Evolutionary conservation across 2,888 invertebrate species (phyloP), one percentile per base, ranked within the genome.

Genomic region (Drosophila kambysellisi): DNA sequence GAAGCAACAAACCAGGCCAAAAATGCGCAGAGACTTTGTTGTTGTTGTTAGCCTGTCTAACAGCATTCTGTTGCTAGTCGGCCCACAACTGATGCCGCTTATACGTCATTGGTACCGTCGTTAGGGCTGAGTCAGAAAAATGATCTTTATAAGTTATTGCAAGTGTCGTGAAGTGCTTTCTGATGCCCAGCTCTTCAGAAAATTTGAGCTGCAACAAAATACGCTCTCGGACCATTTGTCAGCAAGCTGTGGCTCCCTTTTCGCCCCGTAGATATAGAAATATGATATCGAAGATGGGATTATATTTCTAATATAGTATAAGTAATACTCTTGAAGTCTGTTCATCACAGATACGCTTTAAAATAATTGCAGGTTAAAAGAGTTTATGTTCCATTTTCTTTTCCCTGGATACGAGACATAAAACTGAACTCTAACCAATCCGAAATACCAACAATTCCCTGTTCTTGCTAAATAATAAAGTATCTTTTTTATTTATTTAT

Each of bases 81-180:
- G 17, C 35, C 33, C 30, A 37, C 33, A 67, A 67, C 67, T 52
- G 53, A 41, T 53, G 59, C 52, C 53, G 52, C 46, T 68, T 63
- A 20, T 39, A 29, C 33, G 29, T 33, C 25, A 29, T 35, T 50
- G 46, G 9, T 25, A 30, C 43, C 29, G 17, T 25, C n/a, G 53
- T 59, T 65, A 63, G 20, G 43, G 69, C 57, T 46, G 65, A 70
- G 65, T 70, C 77, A 66, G 61, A 69, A 62, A 87, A 80, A 78
- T 82, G 61, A 71, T 80, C 80, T 83, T 72, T 82, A 73, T 87
- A 78, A 83, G 82, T 87, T 74, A 80, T 78, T 74, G 68, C 76
- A 66, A 79, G 76, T 79, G 69, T 66, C 70, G 63, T 62, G 53
- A 54, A 73, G 61, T 60, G 62, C 48, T 58, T 75, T 60, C 53